Percentiles rank a stretch among this genome's conserved stretches.
phyloP scores from a whole-genome alignment of 2,888 invertebrate species.

The Polydesmus complanatus region DNA sequence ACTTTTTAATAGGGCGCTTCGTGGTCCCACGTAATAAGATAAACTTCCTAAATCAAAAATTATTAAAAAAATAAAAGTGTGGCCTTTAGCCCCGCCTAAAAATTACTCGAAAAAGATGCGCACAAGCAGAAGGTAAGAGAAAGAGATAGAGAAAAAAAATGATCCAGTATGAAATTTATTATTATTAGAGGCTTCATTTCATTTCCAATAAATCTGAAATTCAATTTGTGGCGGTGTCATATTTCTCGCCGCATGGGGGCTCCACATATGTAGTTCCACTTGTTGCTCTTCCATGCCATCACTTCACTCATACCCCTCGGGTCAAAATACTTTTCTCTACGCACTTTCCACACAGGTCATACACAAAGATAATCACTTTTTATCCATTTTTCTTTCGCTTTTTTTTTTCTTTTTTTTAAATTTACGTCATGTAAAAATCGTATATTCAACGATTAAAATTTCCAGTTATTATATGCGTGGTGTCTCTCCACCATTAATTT shows the following conservation, averaged over 20 bases:
- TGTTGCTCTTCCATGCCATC: not conserved
- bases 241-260: constrained; percentile 16
- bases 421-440: not conserved
- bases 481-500: not conserved
- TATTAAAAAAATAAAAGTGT: not conserved
- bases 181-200: constrained; percentile 14
- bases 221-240: constrained; percentile 16
- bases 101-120: not conserved
- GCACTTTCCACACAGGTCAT: not conserved
- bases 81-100: not conserved
- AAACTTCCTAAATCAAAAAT: not conserved
- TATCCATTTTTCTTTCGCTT: not conserved
- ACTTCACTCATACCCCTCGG: no score
- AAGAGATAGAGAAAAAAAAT: not conserved
- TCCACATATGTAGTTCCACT: not conserved
- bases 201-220: constrained; percentile 16
- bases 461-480: not conserved
- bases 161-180: constrained; percentile 11
- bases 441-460: no score
- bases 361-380: not conserved
- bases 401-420: not conserved
- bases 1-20: not conserved
- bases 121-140: no score
- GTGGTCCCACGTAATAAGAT: not conserved
- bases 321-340: constrained; percentile 3